phyloP scores from a whole-genome alignment of 2,113 vertebrate species.

The Neopipo cinnamomea region DNA sequence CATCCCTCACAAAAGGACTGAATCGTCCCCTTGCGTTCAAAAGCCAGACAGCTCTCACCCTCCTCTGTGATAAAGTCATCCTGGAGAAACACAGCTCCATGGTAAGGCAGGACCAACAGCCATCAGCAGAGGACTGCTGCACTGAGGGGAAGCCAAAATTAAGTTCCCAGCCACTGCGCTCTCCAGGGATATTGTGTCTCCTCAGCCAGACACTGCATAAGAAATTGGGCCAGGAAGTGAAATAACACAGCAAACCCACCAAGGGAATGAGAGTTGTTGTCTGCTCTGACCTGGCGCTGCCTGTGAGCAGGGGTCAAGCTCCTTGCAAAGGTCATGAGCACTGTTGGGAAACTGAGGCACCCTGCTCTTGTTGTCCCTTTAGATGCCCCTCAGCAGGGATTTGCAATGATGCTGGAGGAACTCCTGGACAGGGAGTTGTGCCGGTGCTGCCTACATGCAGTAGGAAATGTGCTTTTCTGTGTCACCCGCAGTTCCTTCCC shows the following conservation, averaged over 20 bases:
- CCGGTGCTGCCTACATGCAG: not conserved
- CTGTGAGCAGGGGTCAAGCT: not conserved
- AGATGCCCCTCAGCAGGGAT: not conserved
- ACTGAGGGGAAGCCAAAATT: not conserved
- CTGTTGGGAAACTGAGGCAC: not conserved
- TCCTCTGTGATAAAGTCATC: not conserved
- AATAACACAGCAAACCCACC: not conserved
- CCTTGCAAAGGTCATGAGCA: not conserved
- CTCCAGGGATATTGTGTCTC: not conserved
- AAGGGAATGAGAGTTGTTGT: not conserved
- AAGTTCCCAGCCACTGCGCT: not conserved
- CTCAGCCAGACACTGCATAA: not conserved
- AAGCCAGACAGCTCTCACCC: not conserved
- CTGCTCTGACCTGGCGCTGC: not conserved
- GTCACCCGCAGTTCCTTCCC: not conserved
- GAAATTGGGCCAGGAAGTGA: not conserved
- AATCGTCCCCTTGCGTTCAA: conserved; percentile 2
- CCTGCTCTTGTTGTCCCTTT: not conserved
- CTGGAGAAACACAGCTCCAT: not conserved
- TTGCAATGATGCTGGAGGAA: not conserved
- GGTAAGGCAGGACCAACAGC: not conserved
- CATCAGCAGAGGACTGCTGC: not conserved
- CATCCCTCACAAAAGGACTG: not conserved
- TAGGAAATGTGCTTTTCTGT: not conserved
- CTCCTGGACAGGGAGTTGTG: not conserved